Evolutionary conservation across 2,888 invertebrate species (phyloP), one percentile per base, ranked within the genome.

Genomic region (Minunthozetes semirufus): DNA sequence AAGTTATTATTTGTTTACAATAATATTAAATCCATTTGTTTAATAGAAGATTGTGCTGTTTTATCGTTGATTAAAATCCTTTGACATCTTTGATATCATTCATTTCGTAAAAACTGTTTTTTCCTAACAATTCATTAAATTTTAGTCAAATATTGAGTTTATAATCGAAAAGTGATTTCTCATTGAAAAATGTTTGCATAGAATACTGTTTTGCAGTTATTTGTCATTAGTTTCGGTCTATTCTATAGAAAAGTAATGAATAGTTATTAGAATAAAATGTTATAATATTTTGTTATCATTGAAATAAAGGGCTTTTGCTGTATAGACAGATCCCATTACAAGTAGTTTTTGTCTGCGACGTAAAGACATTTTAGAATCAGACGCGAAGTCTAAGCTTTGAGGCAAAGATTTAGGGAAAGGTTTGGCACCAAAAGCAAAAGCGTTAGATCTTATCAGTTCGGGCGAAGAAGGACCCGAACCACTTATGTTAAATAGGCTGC

Each of bases 71-170:
- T 63, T n/a, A 63, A 29, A 22, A 29, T 33, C 61, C 61, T 33
- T 63, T 63, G 11, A 63, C 61, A 29, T 33, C 33, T 33, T 33
- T 33, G 4, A 33, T 8, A 8, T 63, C 61, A 63, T 63, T 63
- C 61, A 63, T 63, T 29, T 63, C 61, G 29, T 63, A 63, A 29
- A 17, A 29, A 29, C 61, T 63, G 29, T 63, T 63, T 29, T 63
- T 63, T 33, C 61, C 61, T 63, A n/a, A 25, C 6, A 53, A 11
- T 17, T 27, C 15, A 17, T 13, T 29, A 15, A 29, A 29, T 63
- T 22, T 63, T 63, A 3, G 33, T 9, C 29, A 27, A 63, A 29
- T 15, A 63, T 63, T 63, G n/a, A 29, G 3, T 27, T 11, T 29
- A 15, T 27, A 17, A 63, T 25, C 25, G 61, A 19, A 56, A 22